Conservation (phyloP, 2,888 invertebrate genomes). For the Meandrusa payeni region DNA sequence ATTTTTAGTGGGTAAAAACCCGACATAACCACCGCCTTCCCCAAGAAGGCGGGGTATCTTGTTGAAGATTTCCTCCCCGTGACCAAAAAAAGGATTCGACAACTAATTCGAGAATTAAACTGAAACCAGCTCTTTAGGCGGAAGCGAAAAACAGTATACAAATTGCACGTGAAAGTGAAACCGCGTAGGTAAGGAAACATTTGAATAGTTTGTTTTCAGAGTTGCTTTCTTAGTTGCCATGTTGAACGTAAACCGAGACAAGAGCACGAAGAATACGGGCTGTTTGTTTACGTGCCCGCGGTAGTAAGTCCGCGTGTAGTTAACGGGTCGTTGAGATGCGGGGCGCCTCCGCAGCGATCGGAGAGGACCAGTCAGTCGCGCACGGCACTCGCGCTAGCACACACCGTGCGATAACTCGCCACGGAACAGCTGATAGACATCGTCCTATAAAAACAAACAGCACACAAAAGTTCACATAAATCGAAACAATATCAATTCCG, state of each 20-base stretch:
- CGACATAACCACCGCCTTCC: too few relatives aligned
- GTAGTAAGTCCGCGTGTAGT: conserved; percentile 69
- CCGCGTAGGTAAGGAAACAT: conserved; percentile 2
- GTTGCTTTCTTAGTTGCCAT: conserved; percentile 22
- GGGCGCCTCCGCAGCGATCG: conserved; percentile 36
- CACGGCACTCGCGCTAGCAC: conserved; percentile 60
- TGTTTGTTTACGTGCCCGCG: conserved; percentile 71
- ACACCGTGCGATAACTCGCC: conserved; percentile 37
- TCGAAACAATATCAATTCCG: neutral
- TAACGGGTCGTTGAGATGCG: conserved; percentile 60
- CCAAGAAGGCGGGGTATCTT: too few relatives aligned
- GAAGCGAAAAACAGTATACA: too few relatives aligned
- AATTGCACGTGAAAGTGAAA: neutral
- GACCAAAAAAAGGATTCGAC: too few relatives aligned
- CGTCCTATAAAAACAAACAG: conserved; percentile 49
- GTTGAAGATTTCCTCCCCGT: too few relatives aligned
- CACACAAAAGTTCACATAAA: conserved; percentile 27
- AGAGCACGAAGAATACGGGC: conserved; percentile 33
- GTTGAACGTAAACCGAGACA: conserved; percentile 25
- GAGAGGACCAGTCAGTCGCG: conserved; percentile 58
- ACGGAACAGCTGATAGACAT: conserved; percentile 62
- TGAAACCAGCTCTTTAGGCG: too few relatives aligned
- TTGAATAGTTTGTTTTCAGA: conserved; percentile 27
- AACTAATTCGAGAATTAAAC: too few relatives aligned
- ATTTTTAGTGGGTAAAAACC: too few relatives aligned